Base-by-base conservation (phyloP, 2,888 invertebrate species). In the Calliphora vomitoria region DNA sequence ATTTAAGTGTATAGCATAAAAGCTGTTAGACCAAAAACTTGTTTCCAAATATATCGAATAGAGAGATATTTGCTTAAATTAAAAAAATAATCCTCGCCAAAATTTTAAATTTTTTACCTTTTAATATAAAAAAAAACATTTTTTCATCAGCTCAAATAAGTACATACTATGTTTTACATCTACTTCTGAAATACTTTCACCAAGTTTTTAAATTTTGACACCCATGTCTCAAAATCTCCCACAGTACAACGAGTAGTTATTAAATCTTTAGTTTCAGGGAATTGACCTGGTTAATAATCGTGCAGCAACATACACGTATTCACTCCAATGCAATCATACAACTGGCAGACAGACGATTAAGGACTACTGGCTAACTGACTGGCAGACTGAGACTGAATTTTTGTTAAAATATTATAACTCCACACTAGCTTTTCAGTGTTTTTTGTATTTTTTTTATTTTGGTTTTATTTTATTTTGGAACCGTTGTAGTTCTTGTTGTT, bases 211-310 rank as follows among this genome's bases (percentile, higher is more conserved):
- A 3, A 15, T 47, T 47, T 47, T 15, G 0, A 47, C 47, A 15
- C 11, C 31, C 8, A 11, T 20, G 6, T 58, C 25, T 25, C 3
- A 13, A 58, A 25, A 13, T 25, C 0, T 25, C 11, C 5, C 64
- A 64, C 25, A 31, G 47, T 69, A 13, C 25, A 1, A 0, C 11
- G 11, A n/a, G 15, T 11, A 47, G 44, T 79, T 83, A 72, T 81
- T 81, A 85, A 87, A 58, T 85, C 78, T 66, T 62, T 68, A 68
- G 18, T 86, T 82, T 60, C 75, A 84, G 86, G 86, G 82, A 78
- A 85, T 85, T 83, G 75, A 82, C 78, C 84, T 50, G 80, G 53
- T 84, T 79, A 78, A 83, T 83, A 69, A 83, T 71, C 60, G 58
- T 58, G 50, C 69, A 79, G 60, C 58, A 62, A 78, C 47, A 74